Conservation (phyloP, 2,797 vertebrate genomes). For the Danionella dracula region DNA sequence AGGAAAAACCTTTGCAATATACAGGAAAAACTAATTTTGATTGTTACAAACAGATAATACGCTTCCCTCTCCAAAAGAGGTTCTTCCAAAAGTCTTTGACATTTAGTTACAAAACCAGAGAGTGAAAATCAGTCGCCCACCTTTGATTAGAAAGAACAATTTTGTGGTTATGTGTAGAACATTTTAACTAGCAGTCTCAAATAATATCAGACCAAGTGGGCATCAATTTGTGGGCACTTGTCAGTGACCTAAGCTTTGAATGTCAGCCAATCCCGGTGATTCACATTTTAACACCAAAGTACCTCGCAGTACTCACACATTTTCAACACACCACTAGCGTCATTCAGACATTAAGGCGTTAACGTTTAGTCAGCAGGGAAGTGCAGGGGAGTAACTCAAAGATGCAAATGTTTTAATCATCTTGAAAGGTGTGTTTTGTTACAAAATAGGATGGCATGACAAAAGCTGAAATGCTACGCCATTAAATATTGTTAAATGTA, state of each 20-base stretch:
- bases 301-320: slow-evolving; percentile 25
- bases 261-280: slow-evolving; percentile 13
- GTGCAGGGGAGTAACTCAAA: background rate
- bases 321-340: slow-evolving; percentile 9
- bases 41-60: too few species aligned
- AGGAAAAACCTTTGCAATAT: too few species aligned
- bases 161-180: slow-evolving; percentile 67
- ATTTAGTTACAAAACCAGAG: slow-evolving; percentile 4
- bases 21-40: too few species aligned
- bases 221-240: slow-evolving; percentile 22
- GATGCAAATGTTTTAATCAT: too few species aligned
- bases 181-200: too few species aligned
- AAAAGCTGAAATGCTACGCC: too few species aligned
- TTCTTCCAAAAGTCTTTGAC: slow-evolving; percentile 11
- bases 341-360: slow-evolving; percentile 14
- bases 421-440: too few species aligned
- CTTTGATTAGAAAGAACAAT: slow-evolving; percentile 59
- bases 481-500: too few species aligned
- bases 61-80: slow-evolving; percentile 1
- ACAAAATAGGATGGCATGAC: too few species aligned
- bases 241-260: slow-evolving; percentile 9
- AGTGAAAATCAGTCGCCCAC: background rate
- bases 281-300: slow-evolving; percentile 13
- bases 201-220: slow-evolving; percentile 49
- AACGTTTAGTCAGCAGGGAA: slow-evolving; percentile 5